Percentiles rank a stretch among this genome's conserved stretches.
Conservation (phyloP, 2,888 invertebrate species). For the Athetis lepigone region DNA sequence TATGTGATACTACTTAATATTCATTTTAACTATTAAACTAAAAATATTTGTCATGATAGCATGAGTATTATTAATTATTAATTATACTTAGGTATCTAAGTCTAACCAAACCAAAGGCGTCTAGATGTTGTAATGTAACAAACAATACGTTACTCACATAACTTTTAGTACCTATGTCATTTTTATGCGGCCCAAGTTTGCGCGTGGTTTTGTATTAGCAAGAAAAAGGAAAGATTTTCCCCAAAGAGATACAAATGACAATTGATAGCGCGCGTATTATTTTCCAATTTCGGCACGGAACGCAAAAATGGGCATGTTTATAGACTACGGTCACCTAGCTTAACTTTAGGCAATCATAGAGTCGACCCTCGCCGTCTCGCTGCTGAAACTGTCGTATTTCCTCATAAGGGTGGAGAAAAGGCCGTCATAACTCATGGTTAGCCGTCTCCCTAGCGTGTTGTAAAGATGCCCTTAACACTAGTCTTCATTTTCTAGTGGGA, state of each 20-base stretch:
- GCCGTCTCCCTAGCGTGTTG: conserved; percentile 86
- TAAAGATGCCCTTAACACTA: conserved; percentile 90
- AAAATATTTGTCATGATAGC: too few species aligned
- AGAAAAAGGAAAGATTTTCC: conserved; percentile 20
- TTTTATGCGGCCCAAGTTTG: neutral
- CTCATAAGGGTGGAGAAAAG: conserved; percentile 89
- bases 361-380: conserved; percentile 78
- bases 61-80: too few species aligned
- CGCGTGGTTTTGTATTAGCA: conserved; percentile 1
- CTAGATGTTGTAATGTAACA: neutral
- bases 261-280: conserved; percentile 48
- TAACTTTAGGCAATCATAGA: conserved; percentile 84
- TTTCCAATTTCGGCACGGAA: conserved; percentile 47
- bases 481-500: conserved; percentile 87
- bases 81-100: too few species aligned
- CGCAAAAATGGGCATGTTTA: conserved; percentile 64
- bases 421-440: conserved; percentile 89
- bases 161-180: neutral
- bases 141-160: neutral
- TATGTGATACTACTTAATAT: neutral
- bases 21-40: neutral
- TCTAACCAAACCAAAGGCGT: neutral
- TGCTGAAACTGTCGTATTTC: conserved; percentile 88
- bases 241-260: conserved; percentile 48
- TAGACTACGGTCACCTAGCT: conserved; percentile 70